phyloP scores from a whole-genome alignment of 2,113 vertebrate genomes.

The Bufo gargarizans region DNA sequence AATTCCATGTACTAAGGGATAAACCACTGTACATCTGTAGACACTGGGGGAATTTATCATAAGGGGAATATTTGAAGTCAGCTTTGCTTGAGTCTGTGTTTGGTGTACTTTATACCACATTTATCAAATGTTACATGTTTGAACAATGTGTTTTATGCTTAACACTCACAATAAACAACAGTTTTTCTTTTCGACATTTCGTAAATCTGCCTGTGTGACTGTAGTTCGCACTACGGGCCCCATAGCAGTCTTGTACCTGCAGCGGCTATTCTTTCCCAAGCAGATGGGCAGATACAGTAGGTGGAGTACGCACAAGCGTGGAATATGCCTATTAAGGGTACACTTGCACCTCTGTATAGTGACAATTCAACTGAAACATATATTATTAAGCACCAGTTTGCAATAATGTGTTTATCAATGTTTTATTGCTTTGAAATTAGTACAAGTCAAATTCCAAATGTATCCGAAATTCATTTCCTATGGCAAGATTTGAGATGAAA shows the following conservation, averaged over 20 bases:
- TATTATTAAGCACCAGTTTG: background rate
- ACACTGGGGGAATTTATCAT: too few relatives aligned
- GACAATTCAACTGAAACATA: slow-evolving; percentile 20
- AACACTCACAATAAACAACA: too few relatives aligned
- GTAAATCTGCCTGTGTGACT: too few relatives aligned
- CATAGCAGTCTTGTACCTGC: background rate
- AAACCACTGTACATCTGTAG: too few relatives aligned
- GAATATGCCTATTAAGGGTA: background rate
- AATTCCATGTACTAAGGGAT: too few relatives aligned
- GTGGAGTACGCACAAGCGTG: background rate
- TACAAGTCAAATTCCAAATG: background rate
- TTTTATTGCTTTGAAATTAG: slow-evolving; percentile 54
- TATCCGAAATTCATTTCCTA: slow-evolving; percentile 33
- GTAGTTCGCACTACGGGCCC: too few relatives aligned
- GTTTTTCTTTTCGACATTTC: too few relatives aligned
- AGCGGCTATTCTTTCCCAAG: background rate
- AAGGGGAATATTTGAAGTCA: too few relatives aligned
- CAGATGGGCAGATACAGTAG: background rate
- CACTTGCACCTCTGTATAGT: slow-evolving; percentile 17
- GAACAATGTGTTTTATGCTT: too few relatives aligned
- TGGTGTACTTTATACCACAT: too few relatives aligned
- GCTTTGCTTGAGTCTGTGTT: too few relatives aligned
- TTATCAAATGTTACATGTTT: too few relatives aligned
- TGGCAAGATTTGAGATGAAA: slow-evolving; percentile 25
- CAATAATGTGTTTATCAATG: slow-evolving; percentile 11